These are phyloP conservation scores for Diaperis boleti DNA, from an alignment of 2,888 invertebrate species.

Conservation along the genomic window DNA sequence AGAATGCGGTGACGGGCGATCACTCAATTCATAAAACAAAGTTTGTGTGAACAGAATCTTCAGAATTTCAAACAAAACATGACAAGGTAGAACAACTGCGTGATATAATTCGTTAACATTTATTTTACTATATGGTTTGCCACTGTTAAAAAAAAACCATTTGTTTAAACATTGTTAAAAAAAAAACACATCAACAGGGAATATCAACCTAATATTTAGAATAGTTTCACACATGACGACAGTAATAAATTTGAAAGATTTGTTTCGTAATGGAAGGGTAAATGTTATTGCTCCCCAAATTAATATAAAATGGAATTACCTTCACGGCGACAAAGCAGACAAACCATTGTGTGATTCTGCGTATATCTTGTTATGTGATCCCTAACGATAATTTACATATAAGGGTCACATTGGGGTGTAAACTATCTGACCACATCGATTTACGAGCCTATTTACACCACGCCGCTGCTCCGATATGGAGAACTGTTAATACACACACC, in stretches of 20 bases:
- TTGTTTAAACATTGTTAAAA: too few relatives aligned
- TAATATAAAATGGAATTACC: constrained; percentile 16
- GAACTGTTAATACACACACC: constrained; percentile 35
- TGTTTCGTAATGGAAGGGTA: constrained; percentile 1
- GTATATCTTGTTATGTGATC: constrained; percentile 34
- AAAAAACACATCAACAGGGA: too few relatives aligned
- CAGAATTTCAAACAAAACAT: too few relatives aligned
- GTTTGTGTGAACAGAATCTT: too few relatives aligned
- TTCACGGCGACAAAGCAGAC: constrained; percentile 4
- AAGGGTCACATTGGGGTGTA: constrained; percentile 37
- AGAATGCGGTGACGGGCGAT: too few relatives aligned
- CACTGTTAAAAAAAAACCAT: too few relatives aligned
- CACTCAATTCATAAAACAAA: too few relatives aligned
- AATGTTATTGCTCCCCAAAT: constrained; percentile 10
- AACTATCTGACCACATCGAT: constrained; percentile 46
- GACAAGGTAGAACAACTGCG: too few relatives aligned
- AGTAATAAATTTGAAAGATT: constrained; percentile 20
- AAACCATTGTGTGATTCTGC: constrained; percentile 26
- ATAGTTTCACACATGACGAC: constrained; percentile 24
- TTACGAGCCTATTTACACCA: constrained; percentile 45
- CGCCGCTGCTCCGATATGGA: constrained; percentile 37
- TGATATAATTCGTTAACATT: too few relatives aligned
- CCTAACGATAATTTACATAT: constrained; percentile 38
- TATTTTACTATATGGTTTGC: too few relatives aligned
- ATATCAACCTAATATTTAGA: too few relatives aligned